phyloP scores from a whole-genome alignment of 2,888 invertebrate species.

The Carcina quercana region DNA sequence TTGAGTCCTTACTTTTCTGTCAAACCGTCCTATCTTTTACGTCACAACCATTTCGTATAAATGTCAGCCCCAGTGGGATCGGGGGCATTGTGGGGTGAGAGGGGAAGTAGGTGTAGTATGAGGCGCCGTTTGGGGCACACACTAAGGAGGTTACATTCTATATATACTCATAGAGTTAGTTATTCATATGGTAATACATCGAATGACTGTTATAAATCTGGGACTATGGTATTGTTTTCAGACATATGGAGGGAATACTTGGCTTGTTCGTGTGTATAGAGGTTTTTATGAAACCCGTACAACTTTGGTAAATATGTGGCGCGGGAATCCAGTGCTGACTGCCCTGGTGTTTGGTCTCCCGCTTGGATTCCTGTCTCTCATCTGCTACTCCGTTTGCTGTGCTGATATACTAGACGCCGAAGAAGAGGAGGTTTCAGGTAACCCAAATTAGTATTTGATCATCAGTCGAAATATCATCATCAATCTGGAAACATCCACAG shows the following conservation, averaged over 20 bases:
- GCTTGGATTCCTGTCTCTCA: conserved; percentile 92
- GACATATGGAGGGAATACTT: conserved; percentile 90
- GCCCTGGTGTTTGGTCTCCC: conserved; percentile 96
- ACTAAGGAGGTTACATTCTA: too few relatives aligned
- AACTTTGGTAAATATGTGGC: conserved; percentile 90
- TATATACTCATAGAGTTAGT: too few relatives aligned
- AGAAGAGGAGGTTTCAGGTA: conserved; percentile 79
- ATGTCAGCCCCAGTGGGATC: too few relatives aligned
- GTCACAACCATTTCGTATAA: too few relatives aligned
- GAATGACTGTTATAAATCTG: background rate
- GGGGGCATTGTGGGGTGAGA: too few relatives aligned
- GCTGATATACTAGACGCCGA: conserved; percentile 95
- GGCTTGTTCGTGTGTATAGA: conserved; percentile 84
- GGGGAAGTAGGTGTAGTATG: too few relatives aligned
- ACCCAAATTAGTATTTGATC: background rate
- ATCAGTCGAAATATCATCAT: too few relatives aligned
- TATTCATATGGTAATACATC: background rate
- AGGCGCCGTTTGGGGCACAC: too few relatives aligned
- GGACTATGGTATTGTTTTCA: conserved; percentile 41
- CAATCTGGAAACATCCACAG: too few relatives aligned
- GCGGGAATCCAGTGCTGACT: conserved; percentile 94
- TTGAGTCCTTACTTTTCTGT: too few relatives aligned
- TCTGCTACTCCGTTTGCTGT: conserved; percentile 97
- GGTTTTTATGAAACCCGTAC: conserved; percentile 89
- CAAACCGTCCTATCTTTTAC: too few relatives aligned